These are phyloP conservation scores for Protobothrops mucrosquamatus DNA, from an alignment of 2,113 vertebrate species.

Conservation along the genomic window DNA sequence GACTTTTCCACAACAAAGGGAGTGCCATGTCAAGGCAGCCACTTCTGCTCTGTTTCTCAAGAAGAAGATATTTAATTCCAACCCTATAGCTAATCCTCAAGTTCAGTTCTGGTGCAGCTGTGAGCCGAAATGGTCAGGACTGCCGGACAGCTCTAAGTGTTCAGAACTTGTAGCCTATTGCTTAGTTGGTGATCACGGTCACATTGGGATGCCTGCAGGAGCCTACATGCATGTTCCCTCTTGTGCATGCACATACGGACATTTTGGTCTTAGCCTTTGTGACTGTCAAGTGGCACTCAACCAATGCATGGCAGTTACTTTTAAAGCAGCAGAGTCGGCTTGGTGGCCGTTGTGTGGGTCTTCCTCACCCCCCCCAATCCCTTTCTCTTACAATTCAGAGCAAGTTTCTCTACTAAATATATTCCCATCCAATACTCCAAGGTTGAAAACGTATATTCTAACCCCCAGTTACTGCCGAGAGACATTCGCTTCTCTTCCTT, in stretches of 20 bases:
- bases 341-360: not conserved
- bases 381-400: not conserved
- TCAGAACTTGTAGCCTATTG: not conserved
- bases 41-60: not conserved
- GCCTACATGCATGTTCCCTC: not conserved
- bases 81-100: not conserved
- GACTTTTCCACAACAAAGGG: not conserved
- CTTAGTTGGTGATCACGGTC: not conserved
- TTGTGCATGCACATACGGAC: rapidly evolving
- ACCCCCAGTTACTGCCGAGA: not conserved
- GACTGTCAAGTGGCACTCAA: not conserved
- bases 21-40: not conserved
- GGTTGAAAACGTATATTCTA: not conserved
- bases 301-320: not conserved
- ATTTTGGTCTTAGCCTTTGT: not conserved
- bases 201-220: not conserved
- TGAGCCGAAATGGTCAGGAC: not conserved
- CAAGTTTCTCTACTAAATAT: not conserved
- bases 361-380: not conserved
- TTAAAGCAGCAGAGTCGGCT: not conserved
- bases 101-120: not conserved
- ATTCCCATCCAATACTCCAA: not conserved
- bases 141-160: not conserved
- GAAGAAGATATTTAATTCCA: not conserved
- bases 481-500: not conserved